Base-by-base conservation (phyloP, 2,797 vertebrate species). In the Podarcis lilfordi region DNA sequence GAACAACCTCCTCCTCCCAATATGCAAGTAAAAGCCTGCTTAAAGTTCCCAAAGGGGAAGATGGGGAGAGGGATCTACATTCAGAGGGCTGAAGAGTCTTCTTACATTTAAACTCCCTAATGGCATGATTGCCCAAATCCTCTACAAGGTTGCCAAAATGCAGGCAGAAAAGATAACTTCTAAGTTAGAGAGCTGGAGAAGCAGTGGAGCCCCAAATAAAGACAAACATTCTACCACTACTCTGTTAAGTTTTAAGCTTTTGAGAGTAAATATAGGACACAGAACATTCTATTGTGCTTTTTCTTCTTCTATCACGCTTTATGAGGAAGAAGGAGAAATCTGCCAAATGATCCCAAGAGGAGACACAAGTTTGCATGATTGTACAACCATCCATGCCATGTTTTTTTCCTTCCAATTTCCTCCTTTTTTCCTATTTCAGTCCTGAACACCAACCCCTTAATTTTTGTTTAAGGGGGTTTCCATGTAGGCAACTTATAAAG, bases 1-100 rank as follows among this genome's bases (percentile, higher is more conserved):
- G 66, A 86, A 19, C 91, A 69, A 80, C 90, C 92, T 89, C 43
- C 50, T 85, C 55, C 85, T 66, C 10, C 80, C 27, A 82, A 81
- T 91, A 89, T 86, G 92, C 92, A 88, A 93, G 74, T 80, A 90
- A 86, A 29, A 0, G 27, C 84, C 55, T 82, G 37, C 82, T 76
- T 87, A 66, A 87, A 32, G 55, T 66, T 84, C 61, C 64, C 81
- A 69, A 27, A 40, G 9, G 81, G 7, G 9, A 59, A 59, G 43
- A 75, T 55, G 13, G 68, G 32, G 35, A 88, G 45, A 43, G 59
- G 27, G 13, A 32, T 75, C 80, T n/a, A 37, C 40, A 50, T 45
- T 61, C 61, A 21, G 37, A 75, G 27, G 37, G 69, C 35, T 27
- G 64, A 82, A 82, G 37, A 50, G 4, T 66, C 37, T n/a, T 82